These are phyloP conservation scores for Eidolon helvum DNA, from an alignment of 2,113 vertebrate genomes.

Conservation along the genomic window DNA sequence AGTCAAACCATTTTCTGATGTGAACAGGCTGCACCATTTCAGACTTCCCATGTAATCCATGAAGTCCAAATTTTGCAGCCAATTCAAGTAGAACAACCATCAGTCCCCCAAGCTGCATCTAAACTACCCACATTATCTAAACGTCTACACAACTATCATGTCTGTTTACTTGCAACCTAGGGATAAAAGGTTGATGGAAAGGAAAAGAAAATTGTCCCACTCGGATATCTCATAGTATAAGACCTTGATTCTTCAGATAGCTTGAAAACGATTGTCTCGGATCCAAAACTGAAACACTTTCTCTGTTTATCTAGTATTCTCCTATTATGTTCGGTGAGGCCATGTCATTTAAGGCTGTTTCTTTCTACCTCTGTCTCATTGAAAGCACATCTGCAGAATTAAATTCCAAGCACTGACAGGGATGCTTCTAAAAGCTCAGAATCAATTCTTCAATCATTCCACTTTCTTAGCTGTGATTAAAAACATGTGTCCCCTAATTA, in stretches of 20 bases:
- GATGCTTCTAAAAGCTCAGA: constrained; percentile 75
- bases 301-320: constrained; percentile 2
- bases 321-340: constrained; percentile 53
- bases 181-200: neutral
- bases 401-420: constrained; percentile 78
- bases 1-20: neutral
- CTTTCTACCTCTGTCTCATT: constrained; percentile 45
- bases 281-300: neutral
- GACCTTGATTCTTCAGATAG: neutral
- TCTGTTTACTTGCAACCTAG: neutral
- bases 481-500: constrained; percentile 93
- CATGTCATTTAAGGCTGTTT: constrained; percentile 31
- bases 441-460: constrained; percentile 86
- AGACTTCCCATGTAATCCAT: neutral
- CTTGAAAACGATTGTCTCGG: neutral
- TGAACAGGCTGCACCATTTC: neutral
- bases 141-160: neutral
- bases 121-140: neutral
- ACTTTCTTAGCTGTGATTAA: constrained; percentile 87
- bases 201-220: neutral
- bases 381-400: constrained; percentile 79
- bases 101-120: neutral
- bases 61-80: constrained; percentile 26
- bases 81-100: neutral
- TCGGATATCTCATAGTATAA: neutral